These are phyloP conservation scores for Alosa sapidissima DNA, from an alignment of 2,797 vertebrate genomes.

Conservation along the genomic window DNA sequence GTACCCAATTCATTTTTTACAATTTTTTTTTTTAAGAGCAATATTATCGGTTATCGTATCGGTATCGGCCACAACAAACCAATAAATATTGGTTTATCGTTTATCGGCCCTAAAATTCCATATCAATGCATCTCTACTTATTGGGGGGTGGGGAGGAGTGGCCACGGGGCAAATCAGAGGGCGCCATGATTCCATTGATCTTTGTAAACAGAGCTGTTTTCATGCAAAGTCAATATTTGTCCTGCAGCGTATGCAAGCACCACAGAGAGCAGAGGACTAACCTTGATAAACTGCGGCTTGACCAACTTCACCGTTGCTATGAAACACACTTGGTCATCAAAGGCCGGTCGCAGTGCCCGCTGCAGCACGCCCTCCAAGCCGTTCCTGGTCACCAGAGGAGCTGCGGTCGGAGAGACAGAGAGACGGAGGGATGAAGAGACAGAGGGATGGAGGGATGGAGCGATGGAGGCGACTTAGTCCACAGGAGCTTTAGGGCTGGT, in stretches of 20 bases:
- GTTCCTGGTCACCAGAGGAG: conserved; percentile 86
- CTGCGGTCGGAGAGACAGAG: conserved; percentile 60
- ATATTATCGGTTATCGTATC: no score
- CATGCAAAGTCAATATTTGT: conserved; percentile 1
- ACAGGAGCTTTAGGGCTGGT: not conserved
- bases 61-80: no score
- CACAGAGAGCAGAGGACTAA: conserved; percentile 55
- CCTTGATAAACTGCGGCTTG: conserved; percentile 98
- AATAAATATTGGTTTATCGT: no score
- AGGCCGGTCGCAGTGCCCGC: conserved; percentile 84
- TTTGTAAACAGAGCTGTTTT: not conserved
- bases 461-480: no score
- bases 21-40: no score
- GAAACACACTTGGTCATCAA: conserved; percentile 94
- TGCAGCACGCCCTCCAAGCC: conserved; percentile 93
- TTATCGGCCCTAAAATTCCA: no score
- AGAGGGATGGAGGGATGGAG: not conserved
- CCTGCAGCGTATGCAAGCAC: not conserved
- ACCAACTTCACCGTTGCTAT: conserved; percentile 94
- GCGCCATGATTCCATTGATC: not conserved
- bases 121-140: no score
- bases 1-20: no score
- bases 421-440: not conserved
- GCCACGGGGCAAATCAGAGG: not conserved
- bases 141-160: no score